Evolutionary conservation across 2,113 vertebrate genomes (phyloP).

Genomic region (Lasiurus borealis): DNA sequence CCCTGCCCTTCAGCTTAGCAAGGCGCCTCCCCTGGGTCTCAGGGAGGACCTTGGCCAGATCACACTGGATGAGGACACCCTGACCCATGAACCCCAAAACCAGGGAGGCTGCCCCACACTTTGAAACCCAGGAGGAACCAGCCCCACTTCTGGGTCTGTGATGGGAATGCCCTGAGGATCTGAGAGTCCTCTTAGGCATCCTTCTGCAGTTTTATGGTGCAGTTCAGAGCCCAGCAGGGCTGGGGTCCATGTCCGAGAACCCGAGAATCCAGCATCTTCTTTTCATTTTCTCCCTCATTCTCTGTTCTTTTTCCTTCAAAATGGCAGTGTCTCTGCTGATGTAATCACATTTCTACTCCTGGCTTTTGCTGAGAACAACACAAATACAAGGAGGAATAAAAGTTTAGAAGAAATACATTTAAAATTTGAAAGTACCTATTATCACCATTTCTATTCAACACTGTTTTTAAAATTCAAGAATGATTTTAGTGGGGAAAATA

Average conservation of each 20-base stretch:
- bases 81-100: not conserved
- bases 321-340: not conserved
- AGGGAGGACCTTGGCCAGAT: not conserved
- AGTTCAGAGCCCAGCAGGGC: not conserved
- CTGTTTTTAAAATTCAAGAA: not conserved
- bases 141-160: not conserved
- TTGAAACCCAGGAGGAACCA: not conserved
- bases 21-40: not conserved
- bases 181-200: rapidly evolving
- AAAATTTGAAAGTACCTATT: not conserved
- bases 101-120: not conserved
- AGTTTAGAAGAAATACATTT: not conserved
- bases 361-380: not conserved
- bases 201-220: not conserved
- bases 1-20: not conserved
- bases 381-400: not conserved
- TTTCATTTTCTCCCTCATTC: not conserved
- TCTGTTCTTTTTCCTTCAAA: not conserved
- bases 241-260: rapidly evolving
- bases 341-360: not conserved
- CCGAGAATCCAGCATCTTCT: not conserved
- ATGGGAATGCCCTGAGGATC: not conserved
- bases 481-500: not conserved
- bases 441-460: not conserved
- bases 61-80: not conserved